Conservation (phyloP, 2,888 invertebrate species). For the Anoplius nigerrimus region DNA sequence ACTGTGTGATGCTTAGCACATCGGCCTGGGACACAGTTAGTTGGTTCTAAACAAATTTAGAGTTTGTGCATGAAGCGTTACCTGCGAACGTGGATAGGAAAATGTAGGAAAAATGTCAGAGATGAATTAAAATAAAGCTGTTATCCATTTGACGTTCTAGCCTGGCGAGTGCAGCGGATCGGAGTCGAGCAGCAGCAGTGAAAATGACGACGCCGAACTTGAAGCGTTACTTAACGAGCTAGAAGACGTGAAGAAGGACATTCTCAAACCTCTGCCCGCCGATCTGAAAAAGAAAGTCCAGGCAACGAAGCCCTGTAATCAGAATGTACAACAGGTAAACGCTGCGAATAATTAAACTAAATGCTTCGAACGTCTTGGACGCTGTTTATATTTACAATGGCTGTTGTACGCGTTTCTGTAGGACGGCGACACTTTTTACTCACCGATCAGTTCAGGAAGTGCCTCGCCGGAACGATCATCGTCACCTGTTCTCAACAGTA, state of each 20-base stretch:
- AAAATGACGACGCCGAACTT: background rate
- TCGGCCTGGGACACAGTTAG: too few species aligned
- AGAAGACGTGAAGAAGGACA: background rate
- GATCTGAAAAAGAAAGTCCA: conserved; percentile 24
- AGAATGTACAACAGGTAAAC: too few species aligned
- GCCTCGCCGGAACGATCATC: background rate
- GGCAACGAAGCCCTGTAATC: too few species aligned
- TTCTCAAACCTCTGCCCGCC: background rate
- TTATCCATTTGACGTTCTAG: background rate
- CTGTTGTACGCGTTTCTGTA: conserved; percentile 21
- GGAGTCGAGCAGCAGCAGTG: background rate
- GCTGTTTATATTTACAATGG: too few species aligned
- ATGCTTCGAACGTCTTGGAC: too few species aligned
- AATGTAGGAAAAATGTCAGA: background rate
- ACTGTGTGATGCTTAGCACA: too few species aligned
- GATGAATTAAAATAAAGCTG: background rate
- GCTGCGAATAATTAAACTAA: too few species aligned
- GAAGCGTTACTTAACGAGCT: conserved; percentile 19
- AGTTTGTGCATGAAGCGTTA: background rate
- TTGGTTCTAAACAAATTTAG: background rate
- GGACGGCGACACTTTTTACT: background rate
- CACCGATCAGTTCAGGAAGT: background rate
- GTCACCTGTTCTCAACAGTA: background rate
- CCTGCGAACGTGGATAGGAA: background rate
- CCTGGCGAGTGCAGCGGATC: background rate